A percentile compares a stretch with the other conserved stretches of the same genome.
Conservation (phyloP, 1,140 invertebrate species). For the Cydia splendana region DNA sequence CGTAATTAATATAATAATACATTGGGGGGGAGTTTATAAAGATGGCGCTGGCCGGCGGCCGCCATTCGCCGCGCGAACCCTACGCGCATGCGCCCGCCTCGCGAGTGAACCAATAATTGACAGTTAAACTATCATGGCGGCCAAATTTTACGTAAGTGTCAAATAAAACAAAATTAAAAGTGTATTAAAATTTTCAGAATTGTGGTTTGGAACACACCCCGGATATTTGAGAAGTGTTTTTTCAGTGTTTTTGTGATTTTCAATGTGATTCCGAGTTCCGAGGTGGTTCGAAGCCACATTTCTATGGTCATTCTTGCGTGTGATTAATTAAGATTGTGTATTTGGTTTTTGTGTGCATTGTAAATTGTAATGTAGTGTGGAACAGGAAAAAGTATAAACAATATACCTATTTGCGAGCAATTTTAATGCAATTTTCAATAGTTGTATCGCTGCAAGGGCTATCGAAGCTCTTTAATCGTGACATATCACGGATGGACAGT, state of each 20-base stretch:
- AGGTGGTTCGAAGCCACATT: conserved; percentile 65
- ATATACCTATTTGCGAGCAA: not conserved
- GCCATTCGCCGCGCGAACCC: conserved; percentile 69
- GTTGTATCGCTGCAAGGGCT: not conserved
- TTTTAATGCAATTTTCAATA: not conserved
- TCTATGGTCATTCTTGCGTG: conserved; percentile 53
- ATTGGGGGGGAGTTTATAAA: conserved; percentile 69
- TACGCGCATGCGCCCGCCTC: conserved; percentile 63
- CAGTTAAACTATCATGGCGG: conserved; percentile 71
- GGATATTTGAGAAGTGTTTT: conserved; percentile 37
- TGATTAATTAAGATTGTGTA: conserved; percentile 17
- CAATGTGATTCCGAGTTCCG: conserved; percentile 34
- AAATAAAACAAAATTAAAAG: conserved; percentile 40
- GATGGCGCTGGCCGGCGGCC: conserved; percentile 42
- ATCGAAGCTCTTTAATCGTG: too few species aligned
- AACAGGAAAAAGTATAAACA: conserved; percentile 13
- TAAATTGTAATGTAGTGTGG: conserved; percentile 1
- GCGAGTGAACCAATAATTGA: conserved; percentile 68
- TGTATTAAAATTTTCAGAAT: conserved; percentile 45
- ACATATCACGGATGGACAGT: too few species aligned
- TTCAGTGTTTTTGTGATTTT: conserved; percentile 12
- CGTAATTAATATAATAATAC: conserved; percentile 73
- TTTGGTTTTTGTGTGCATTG: not conserved
- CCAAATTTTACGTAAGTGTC: conserved; percentile 77
- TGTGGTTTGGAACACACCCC: conserved; percentile 68